Percentiles rank a stretch among this genome's conserved stretches.
Evolutionary conservation across 2,888 invertebrate genomes (phyloP).

Genomic region (Psococerastis gibbosa): DNA sequence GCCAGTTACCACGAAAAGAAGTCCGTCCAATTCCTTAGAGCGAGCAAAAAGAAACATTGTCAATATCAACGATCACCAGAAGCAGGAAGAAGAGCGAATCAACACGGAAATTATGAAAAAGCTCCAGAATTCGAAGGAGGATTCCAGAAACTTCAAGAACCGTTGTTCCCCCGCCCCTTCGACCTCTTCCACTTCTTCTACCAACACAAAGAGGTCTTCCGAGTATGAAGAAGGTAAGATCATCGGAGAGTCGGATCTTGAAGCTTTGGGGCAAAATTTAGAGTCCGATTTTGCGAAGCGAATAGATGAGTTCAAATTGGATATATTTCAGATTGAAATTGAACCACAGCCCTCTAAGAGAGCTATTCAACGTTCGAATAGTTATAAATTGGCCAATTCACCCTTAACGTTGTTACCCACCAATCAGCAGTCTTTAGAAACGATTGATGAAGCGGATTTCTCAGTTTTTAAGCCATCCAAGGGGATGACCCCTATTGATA

Average conservation of each 20-base stretch:
- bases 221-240: constrained; percentile 45
- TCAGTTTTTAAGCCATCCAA: constrained; percentile 40
- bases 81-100: background rate
- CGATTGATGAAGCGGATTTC: constrained; percentile 32
- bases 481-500: constrained; percentile 26
- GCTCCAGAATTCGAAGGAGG: background rate
- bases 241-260: constrained; percentile 12
- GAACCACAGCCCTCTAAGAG: constrained; percentile 25
- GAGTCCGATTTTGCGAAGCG: constrained; percentile 7
- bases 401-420: constrained; percentile 32
- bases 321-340: constrained; percentile 11
- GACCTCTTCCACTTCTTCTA: constrained; percentile 24
- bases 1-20: constrained; percentile 20
- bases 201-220: constrained; percentile 19
- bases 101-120: background rate
- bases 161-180: background rate
- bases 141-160: background rate
- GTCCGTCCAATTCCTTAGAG: constrained; percentile 18
- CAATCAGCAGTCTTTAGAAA: constrained; percentile 30
- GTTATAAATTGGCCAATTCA: constrained; percentile 61
- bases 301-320: constrained; percentile 5
- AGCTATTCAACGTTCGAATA: constrained; percentile 56
- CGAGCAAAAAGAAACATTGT: constrained; percentile 14
- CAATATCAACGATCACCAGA: too few species aligned
- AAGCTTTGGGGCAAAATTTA: constrained; percentile 4